Evolutionary conservation across 2,888 invertebrate genomes (phyloP).

Genomic region (Atethmia centrago): DNA sequence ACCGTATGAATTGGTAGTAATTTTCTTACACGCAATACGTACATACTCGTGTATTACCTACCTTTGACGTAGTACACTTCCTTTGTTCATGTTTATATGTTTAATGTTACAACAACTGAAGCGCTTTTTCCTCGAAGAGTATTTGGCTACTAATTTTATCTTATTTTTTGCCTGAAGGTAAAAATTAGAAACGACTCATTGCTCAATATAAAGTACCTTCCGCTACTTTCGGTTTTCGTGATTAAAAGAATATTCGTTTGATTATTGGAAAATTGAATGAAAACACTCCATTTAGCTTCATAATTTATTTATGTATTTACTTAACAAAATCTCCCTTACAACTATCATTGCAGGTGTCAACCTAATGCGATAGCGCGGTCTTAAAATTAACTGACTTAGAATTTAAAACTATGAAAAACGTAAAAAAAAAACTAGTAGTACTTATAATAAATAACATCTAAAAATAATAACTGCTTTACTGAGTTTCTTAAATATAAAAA

Average conservation of each 20-base stretch:
- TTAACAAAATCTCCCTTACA: no score
- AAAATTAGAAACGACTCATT: background rate
- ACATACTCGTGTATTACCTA: conserved; percentile 21
- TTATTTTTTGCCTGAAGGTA: background rate
- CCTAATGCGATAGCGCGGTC: no score
- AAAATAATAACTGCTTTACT: no score
- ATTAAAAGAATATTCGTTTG: conserved; percentile 6
- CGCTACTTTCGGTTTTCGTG: background rate
- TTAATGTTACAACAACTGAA: conserved; percentile 16
- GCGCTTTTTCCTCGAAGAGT: background rate
- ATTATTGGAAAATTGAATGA: conserved; percentile 24
- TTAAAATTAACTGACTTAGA: no score
- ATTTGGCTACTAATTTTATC: background rate
- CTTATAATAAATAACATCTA: no score
- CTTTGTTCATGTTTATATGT: conserved; percentile 23
- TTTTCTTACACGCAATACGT: conserved; percentile 43
- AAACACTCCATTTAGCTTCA: conserved; percentile 11
- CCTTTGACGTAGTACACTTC: conserved; percentile 7
- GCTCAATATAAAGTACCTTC: background rate
- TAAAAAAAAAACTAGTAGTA: no score
- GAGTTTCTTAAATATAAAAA: no score
- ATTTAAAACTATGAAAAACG: no score
- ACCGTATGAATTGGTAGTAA: conserved; percentile 40
- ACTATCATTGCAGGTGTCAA: no score
- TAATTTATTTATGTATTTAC: no score